Evolutionary conservation across 1,140 invertebrate species (phyloP).

Genomic region (Drosophila bipectinata): DNA sequence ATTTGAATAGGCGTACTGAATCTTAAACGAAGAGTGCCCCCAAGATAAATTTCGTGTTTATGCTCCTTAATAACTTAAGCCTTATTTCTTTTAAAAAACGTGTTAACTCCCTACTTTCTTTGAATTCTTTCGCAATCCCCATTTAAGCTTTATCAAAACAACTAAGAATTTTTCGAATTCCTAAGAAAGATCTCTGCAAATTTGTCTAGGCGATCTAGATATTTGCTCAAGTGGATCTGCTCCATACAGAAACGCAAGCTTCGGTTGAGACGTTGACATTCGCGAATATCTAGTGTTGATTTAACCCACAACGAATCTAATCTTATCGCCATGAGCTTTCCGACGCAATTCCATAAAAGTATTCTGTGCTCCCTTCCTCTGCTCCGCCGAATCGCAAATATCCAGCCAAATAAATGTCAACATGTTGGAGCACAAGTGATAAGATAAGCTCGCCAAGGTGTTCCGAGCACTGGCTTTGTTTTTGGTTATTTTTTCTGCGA

Average conservation of each 20-base stretch:
- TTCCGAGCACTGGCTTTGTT: conserved; percentile 14
- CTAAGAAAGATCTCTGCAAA: conserved; percentile 31
- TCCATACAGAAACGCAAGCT: not conserved
- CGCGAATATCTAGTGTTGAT: conserved; percentile 34
- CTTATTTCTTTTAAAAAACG: conserved; percentile 17
- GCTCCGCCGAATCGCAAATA: conserved; percentile 7
- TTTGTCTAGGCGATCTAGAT: conserved; percentile 22
- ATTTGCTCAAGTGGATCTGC: conserved; percentile 28
- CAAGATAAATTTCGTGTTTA: not conserved
- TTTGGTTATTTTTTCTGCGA: conserved; percentile 30
- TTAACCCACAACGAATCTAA: conserved; percentile 35
- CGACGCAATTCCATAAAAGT: conserved; percentile 6
- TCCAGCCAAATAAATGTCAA: conserved; percentile 50
- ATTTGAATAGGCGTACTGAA: not conserved
- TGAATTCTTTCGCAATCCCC: conserved; percentile 13
- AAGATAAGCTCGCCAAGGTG: conserved; percentile 27
- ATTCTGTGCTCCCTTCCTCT: not conserved
- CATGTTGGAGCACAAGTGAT: conserved; percentile 26
- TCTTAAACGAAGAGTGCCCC: not conserved
- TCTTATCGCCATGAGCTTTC: conserved; percentile 23
- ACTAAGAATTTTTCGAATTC: conserved; percentile 14
- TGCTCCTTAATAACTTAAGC: not conserved
- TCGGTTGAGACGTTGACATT: conserved; percentile 2
- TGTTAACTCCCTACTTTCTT: conserved; percentile 13
- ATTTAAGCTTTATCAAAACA: conserved; percentile 22